A percentile compares a stretch with the other conserved stretches of the same genome.
Conservation (phyloP, 2,113 vertebrate species). For the Australoheros scitulus region DNA sequence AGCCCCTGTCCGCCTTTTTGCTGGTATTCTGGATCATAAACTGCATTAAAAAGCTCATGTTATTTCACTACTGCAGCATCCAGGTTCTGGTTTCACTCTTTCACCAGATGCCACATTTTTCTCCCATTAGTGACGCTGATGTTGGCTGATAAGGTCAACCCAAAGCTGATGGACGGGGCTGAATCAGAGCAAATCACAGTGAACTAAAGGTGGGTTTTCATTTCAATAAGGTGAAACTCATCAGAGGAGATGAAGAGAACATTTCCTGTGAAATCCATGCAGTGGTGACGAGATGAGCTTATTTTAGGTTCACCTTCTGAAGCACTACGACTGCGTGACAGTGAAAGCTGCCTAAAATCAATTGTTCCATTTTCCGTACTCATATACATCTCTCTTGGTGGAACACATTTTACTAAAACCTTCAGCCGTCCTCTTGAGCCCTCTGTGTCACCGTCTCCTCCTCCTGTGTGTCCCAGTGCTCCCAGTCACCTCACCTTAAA, state of each 20-base stretch:
- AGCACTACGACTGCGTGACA: background rate
- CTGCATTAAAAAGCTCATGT: background rate
- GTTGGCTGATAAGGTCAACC: background rate
- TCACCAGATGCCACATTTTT: background rate
- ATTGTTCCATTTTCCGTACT: background rate
- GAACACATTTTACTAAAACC: conserved; percentile 45
- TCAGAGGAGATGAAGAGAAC: background rate
- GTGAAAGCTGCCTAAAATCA: conserved; percentile 26
- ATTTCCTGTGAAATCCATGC: background rate
- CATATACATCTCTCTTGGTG: background rate
- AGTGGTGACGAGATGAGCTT: background rate
- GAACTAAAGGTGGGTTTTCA: background rate
- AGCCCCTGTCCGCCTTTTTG: background rate
- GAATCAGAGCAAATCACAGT: background rate
- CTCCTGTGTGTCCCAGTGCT: conserved; percentile 23
- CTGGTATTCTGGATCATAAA: background rate
- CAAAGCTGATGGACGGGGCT: background rate
- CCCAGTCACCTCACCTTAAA: conserved; percentile 82
- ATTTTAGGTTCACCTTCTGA: background rate
- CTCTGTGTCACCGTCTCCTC: conserved; percentile 7
- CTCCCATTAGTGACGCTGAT: background rate
- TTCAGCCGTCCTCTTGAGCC: conserved; percentile 8
- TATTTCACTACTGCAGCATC: background rate
- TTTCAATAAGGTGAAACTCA: background rate
- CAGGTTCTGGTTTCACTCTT: background rate